Evolutionary conservation across 2,888 invertebrate genomes (phyloP).

Genomic region (Drosophila quinaria): DNA sequence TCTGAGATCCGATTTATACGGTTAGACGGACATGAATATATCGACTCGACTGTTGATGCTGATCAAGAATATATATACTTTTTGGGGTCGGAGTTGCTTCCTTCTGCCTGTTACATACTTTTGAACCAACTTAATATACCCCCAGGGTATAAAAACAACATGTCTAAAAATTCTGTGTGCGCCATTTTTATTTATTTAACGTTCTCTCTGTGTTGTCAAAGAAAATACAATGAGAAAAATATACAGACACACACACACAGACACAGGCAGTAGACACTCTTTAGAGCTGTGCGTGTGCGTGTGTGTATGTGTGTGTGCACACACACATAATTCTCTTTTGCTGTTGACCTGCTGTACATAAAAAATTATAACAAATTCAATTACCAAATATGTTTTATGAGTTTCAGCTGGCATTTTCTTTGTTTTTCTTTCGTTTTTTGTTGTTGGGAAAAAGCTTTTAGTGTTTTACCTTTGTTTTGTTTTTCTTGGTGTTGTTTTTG

Average conservation of each 20-base stretch:
- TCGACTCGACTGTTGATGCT: too few relatives aligned
- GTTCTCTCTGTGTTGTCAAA: constrained; percentile 64
- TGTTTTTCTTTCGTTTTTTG: background rate
- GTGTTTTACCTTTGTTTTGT: constrained; percentile 13
- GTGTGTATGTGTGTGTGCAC: constrained; percentile 17
- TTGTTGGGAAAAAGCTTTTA: constrained; percentile 19
- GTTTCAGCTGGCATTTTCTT: constrained; percentile 21
- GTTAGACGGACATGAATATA: too few relatives aligned
- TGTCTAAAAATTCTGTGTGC: constrained; percentile 33
- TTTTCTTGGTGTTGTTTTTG: constrained; percentile 4
- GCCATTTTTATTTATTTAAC: constrained; percentile 66
- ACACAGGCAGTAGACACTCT: constrained; percentile 10
- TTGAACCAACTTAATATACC: too few relatives aligned
- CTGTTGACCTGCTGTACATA: constrained; percentile 62
- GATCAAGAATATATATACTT: too few relatives aligned
- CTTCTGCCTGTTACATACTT: too few relatives aligned
- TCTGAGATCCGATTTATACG: too few relatives aligned
- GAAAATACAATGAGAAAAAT: constrained; percentile 59
- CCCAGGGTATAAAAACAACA: too few relatives aligned
- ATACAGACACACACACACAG: constrained; percentile 31
- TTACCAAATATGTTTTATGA: constrained; percentile 73
- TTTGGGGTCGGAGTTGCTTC: too few relatives aligned
- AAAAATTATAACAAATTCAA: constrained; percentile 77
- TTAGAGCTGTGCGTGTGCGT: constrained; percentile 3
- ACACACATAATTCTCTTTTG: constrained; percentile 46